These are phyloP conservation scores for Magallana gigas DNA, from an alignment of 1,140 invertebrate genomes.

Conservation along the genomic window DNA sequence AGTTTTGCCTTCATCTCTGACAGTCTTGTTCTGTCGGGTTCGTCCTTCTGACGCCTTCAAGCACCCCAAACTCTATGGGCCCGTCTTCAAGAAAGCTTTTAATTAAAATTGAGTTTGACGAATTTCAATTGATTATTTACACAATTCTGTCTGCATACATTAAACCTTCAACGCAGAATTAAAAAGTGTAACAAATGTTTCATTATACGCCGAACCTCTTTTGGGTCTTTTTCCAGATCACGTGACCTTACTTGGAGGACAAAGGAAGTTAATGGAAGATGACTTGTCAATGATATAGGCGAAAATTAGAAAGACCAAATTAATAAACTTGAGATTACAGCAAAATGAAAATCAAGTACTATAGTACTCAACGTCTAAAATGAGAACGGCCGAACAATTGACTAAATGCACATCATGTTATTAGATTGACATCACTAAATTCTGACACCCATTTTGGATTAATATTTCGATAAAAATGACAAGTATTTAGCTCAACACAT, in stretches of 20 bases:
- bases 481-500: no score
- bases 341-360: slow-evolving; percentile 19
- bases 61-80: not conserved
- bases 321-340: slow-evolving; percentile 12
- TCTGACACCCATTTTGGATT: not conserved
- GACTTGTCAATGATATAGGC: not conserved
- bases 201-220: not conserved
- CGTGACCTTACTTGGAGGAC: not conserved
- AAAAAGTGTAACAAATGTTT: slow-evolving; percentile 21
- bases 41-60: not conserved
- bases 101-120: slow-evolving; percentile 32
- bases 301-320: slow-evolving; percentile 15
- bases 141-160: slow-evolving; percentile 3
- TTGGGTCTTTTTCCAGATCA: not conserved
- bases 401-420: not conserved
- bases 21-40: not conserved
- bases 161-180: not conserved
- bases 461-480: not conserved
- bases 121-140: slow-evolving; percentile 33
- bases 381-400: not conserved
- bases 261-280: slow-evolving; percentile 2
- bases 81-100: slow-evolving; percentile 4
- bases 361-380: not conserved
- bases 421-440: not conserved
- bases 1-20: slow-evolving; percentile 8